Conservation (phyloP, 2,888 invertebrate genomes). For the Pimpla rufipes region DNA sequence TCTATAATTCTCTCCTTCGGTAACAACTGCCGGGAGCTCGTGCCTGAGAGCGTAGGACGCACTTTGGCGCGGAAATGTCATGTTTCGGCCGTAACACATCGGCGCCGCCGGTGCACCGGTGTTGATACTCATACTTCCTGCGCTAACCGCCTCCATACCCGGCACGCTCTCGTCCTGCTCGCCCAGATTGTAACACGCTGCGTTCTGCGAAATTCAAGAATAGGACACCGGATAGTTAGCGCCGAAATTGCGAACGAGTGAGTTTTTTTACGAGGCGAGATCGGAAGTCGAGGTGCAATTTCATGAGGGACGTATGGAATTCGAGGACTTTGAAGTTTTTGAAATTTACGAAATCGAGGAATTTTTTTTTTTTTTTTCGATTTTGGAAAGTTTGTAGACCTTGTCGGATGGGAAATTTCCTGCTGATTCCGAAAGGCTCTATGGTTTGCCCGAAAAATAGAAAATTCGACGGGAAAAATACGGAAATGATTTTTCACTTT, state of each 20-base stretch:
- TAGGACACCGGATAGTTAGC: not conserved
- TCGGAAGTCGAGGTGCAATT: not conserved
- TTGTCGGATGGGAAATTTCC: too few relatives aligned
- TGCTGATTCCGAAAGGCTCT: too few relatives aligned
- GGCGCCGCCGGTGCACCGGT: conserved; percentile 83
- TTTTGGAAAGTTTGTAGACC: too few relatives aligned
- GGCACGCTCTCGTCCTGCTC: conserved; percentile 84
- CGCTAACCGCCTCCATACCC: conserved; percentile 80
- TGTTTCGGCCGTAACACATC: conserved; percentile 87
- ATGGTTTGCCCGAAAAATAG: too few relatives aligned
- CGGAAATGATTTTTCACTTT: too few relatives aligned
- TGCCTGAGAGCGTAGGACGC: conserved; percentile 86
- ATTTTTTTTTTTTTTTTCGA: too few relatives aligned
- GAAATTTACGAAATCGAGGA: too few relatives aligned
- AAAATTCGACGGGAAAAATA: too few relatives aligned
- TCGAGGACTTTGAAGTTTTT: too few relatives aligned
- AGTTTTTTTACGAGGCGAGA: not conserved
- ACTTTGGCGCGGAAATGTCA: conserved; percentile 88
- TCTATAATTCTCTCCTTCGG: conserved; percentile 87
- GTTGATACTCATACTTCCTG: conserved; percentile 78
- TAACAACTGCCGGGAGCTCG: conserved; percentile 89
- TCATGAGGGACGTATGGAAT: too few relatives aligned
- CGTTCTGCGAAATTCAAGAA: conserved; percentile 78
- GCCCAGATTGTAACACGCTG: conserved; percentile 84
- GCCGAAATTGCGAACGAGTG: not conserved